phyloP scores from a whole-genome alignment of 2,888 invertebrate species.

The Pollenia griseotomentosa region DNA sequence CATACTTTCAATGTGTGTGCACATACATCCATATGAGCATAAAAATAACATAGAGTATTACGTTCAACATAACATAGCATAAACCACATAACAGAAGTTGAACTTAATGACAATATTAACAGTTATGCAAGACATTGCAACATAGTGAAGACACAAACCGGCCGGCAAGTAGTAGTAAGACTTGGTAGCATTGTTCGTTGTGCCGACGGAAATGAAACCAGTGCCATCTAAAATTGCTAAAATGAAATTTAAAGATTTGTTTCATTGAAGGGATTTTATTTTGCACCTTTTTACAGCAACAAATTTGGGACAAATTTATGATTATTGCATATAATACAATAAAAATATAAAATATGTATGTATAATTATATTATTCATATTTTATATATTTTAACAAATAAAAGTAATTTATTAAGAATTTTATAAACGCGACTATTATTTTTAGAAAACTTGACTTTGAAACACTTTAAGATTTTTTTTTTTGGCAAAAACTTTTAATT shows the following conservation, averaged over 20 bases:
- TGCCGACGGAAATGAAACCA: constrained; percentile 49
- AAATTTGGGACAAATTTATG: not conserved
- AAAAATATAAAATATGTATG: not conserved
- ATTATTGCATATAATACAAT: not conserved
- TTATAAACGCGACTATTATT: too few species aligned
- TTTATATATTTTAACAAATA: too few species aligned
- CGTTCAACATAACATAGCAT: constrained; percentile 13
- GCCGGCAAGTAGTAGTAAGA: not conserved
- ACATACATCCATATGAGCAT: not conserved
- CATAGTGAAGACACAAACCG: constrained; percentile 67
- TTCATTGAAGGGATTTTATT: not conserved
- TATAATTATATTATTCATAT: too few species aligned
- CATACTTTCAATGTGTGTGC: too few species aligned
- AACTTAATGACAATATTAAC: constrained; percentile 13
- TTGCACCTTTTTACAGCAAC: not conserved
- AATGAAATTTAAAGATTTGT: constrained; percentile 23
- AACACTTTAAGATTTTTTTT: too few species aligned
- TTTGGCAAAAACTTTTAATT: too few species aligned
- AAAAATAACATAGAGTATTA: not conserved
- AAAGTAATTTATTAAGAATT: too few species aligned
- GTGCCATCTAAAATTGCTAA: constrained; percentile 56
- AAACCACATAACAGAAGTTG: not conserved
- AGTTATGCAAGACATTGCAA: constrained; percentile 48
- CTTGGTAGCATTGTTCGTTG: constrained; percentile 66
- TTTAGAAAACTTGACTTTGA: too few species aligned